phyloP scores from a whole-genome alignment of 2,888 invertebrate genomes.

The Nomada lathburiana region DNA sequence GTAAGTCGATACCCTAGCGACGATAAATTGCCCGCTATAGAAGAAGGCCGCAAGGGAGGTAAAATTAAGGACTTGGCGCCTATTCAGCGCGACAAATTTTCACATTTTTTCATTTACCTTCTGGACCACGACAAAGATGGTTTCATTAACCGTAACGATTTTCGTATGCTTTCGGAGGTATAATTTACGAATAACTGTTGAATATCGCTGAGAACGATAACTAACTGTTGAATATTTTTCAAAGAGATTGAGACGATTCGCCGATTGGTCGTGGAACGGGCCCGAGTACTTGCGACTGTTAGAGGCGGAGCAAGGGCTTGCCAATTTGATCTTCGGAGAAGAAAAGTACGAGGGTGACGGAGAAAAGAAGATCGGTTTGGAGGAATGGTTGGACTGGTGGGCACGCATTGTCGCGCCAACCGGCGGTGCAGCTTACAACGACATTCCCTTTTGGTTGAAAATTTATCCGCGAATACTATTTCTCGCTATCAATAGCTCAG shows the following conservation, averaged over 20 bases:
- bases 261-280: constrained; percentile 91
- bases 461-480: constrained; percentile 86
- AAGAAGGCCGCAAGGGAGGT: constrained; percentile 37
- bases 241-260: constrained; percentile 89
- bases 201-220: not conserved
- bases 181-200: not conserved
- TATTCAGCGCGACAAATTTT: constrained; percentile 89
- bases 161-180: constrained; percentile 89
- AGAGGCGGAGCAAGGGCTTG: constrained; percentile 90
- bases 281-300: constrained; percentile 90
- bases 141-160: constrained; percentile 89
- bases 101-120: constrained; percentile 89
- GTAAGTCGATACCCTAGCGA: constrained; percentile 89
- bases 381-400: constrained; percentile 91
- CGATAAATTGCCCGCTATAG: constrained; percentile 81
- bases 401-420: constrained; percentile 85
- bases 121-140: constrained; percentile 90
- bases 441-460: constrained; percentile 90
- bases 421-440: constrained; percentile 86
- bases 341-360: constrained; percentile 64
- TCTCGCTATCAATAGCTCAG: constrained; percentile 82
- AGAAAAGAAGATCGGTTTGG: constrained; percentile 85
- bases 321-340: constrained; percentile 88
- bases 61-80: constrained; percentile 84
- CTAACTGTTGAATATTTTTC: constrained; percentile 4